These are phyloP conservation scores for Drosophila equinoxialis DNA, from an alignment of 1,140 invertebrate species.

Conservation along the genomic window DNA sequence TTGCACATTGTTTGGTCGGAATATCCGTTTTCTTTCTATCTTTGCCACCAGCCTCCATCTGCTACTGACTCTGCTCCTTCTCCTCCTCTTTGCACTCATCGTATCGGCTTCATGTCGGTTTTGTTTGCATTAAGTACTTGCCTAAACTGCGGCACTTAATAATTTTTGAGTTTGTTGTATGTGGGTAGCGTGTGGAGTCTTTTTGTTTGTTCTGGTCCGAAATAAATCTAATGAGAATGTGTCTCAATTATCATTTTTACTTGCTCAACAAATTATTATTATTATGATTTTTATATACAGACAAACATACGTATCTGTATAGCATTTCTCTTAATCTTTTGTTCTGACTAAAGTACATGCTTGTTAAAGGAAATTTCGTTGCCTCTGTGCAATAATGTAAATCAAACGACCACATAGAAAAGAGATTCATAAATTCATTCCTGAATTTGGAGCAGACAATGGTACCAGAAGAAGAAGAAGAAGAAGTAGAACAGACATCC, in stretches of 20 bases:
- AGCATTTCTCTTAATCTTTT: not conserved
- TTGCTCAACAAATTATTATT: slow-evolving; percentile 13
- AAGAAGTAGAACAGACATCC: slow-evolving; percentile 9
- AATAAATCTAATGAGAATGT: slow-evolving; percentile 29
- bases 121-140: slow-evolving; percentile 72
- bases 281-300: not conserved
- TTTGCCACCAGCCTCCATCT: not conserved
- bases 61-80: too few relatives aligned
- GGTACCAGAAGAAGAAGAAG: not conserved
- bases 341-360: slow-evolving; percentile 4
- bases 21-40: slow-evolving; percentile 30
- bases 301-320: not conserved
- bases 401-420: slow-evolving; percentile 26
- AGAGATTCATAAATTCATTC: slow-evolving; percentile 34
- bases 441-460: slow-evolving; percentile 22
- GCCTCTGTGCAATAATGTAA: slow-evolving; percentile 8
- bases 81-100: not conserved
- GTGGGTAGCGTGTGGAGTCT: slow-evolving; percentile 30
- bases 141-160: slow-evolving; percentile 72
- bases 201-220: slow-evolving; percentile 26
- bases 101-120: slow-evolving; percentile 30
- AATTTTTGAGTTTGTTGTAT: slow-evolving; percentile 61
- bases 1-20: slow-evolving; percentile 65
- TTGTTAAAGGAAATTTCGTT: not conserved
- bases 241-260: slow-evolving; percentile 12